Percentiles rank a stretch among this genome's conserved stretches.
These are phyloP conservation scores for Myripristis jacobus DNA, from an alignment of 2,797 vertebrate genomes.

Conservation along the genomic window DNA sequence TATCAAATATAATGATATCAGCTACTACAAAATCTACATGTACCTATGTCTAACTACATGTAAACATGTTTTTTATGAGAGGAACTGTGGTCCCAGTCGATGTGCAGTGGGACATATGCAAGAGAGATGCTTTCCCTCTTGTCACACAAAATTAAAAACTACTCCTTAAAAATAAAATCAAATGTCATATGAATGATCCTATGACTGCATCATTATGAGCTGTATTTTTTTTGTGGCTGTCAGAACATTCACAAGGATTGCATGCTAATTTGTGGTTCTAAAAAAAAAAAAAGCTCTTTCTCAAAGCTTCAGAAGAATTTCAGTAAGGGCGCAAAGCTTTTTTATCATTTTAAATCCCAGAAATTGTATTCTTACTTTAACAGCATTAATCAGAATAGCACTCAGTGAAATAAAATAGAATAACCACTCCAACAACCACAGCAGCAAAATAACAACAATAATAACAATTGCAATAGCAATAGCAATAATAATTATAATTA, in stretches of 20 bases:
- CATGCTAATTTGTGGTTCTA: constrained; percentile 57
- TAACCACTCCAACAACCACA: not conserved
- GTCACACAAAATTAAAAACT: not conserved
- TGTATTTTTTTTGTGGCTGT: constrained; percentile 32
- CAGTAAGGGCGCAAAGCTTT: constrained; percentile 39
- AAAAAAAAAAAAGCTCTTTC: constrained; percentile 44
- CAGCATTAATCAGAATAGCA: no score
- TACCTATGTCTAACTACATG: not conserved
- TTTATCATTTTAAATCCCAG: constrained; percentile 26
- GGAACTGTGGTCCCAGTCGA: not conserved
- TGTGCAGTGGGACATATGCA: no score
- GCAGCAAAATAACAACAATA: no score
- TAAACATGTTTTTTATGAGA: not conserved
- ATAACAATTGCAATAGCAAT: no score
- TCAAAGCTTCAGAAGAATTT: not conserved
- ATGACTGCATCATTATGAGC: constrained; percentile 44
- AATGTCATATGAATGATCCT: constrained; percentile 58
- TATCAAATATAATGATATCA: no score
- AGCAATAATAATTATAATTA: no score
- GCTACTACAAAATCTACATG: no score
- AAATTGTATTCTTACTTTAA: not conserved
- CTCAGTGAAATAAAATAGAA: not conserved
- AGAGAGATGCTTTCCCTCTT: no score
- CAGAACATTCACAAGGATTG: constrained; percentile 7
- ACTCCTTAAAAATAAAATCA: constrained; percentile 25